Evolutionary conservation across 2,113 vertebrate species (phyloP).

Genomic region (Azemiops feae): DNA sequence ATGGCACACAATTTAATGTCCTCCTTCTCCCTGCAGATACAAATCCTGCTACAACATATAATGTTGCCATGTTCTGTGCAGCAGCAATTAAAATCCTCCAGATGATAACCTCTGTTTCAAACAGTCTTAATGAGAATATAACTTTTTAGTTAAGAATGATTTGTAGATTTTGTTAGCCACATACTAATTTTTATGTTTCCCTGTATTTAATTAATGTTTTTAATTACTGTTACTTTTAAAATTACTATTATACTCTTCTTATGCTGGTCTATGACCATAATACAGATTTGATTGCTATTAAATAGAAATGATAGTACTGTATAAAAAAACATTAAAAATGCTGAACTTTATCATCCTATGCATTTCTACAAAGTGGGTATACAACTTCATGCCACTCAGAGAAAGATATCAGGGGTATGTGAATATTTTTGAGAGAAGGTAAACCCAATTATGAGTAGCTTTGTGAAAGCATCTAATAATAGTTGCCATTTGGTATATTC

Average conservation of each 20-base stretch:
- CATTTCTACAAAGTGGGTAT: neutral
- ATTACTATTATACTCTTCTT: neutral
- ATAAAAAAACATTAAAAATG: neutral
- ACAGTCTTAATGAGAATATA: neutral
- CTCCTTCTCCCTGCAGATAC: neutral
- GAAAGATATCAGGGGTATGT: neutral
- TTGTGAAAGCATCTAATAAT: neutral
- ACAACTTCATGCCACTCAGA: neutral
- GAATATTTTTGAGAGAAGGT: neutral
- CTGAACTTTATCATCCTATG: neutral
- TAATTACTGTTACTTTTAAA: neutral
- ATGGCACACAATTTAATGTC: neutral
- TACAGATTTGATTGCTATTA: neutral
- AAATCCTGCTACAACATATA: neutral
- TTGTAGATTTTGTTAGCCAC: neutral
- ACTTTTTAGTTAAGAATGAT: neutral
- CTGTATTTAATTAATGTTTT: neutral
- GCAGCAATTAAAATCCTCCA: neutral
- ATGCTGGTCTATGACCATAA: neutral
- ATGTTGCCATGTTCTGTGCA: neutral
- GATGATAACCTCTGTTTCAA: neutral
- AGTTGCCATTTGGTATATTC: neutral
- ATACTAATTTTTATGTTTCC: neutral
- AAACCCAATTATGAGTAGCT: neutral
- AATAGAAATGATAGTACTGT: neutral